phyloP scores from a whole-genome alignment of 2,113 vertebrate species.

The Tetrao urogallus region DNA sequence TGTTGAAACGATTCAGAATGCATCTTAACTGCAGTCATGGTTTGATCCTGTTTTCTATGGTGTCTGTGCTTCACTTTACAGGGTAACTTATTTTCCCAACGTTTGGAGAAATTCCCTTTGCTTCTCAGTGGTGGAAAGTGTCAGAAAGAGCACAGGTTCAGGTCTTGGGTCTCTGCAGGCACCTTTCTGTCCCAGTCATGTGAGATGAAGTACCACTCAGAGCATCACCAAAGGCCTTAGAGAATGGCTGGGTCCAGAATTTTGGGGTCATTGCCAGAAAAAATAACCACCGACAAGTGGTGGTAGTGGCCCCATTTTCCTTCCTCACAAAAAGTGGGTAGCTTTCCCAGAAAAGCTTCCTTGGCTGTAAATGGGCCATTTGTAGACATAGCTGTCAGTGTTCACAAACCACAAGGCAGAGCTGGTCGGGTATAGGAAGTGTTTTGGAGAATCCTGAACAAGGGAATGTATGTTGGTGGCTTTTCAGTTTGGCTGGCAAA shows the following conservation, averaged over 20 bases:
- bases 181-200: neutral
- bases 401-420: neutral
- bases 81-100: neutral
- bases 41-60: neutral
- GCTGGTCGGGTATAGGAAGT: neutral
- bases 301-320: no score
- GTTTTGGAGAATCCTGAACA: slow-evolving; percentile 30
- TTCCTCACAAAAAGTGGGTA: neutral
- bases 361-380: neutral
- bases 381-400: neutral
- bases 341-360: neutral
- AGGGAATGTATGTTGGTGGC: slow-evolving; percentile 14
- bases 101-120: neutral
- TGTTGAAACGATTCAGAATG: neutral
- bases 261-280: neutral
- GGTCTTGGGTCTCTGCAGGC: neutral
- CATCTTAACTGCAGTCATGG: neutral
- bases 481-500: slow-evolving; percentile 72
- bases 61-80: neutral
- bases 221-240: neutral
- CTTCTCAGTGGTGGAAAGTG: no score
- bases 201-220: neutral
- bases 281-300: neutral
- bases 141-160: neutral
- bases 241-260: neutral